Base-by-base conservation (phyloP, 2,113 vertebrate species). In the Nestor notabilis region DNA sequence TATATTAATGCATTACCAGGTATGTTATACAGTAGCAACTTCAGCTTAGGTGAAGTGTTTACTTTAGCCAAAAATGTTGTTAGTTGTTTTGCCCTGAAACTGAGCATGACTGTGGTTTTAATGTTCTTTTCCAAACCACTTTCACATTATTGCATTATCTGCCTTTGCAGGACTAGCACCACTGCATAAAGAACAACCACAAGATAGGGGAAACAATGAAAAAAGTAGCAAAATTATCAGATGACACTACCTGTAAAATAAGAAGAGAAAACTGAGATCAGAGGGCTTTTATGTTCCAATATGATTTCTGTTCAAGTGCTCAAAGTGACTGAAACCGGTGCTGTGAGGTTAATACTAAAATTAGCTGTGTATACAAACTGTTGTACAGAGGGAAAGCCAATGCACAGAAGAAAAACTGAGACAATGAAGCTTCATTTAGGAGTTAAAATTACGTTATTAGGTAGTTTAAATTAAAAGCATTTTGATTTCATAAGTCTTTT, bases 1-100 rank as follows among this genome's bases (percentile, higher is more conserved):
- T 97, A 99, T 99, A 95, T 97, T 99, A 96, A 99, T 99, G 98
- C 99, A 99, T 96, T 99, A 99, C 97, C 99, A 99, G 99, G 99
- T 99, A 98, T 80, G 97, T 60, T 71, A 27, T 29, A 52, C 23
- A 46, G 20, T 41, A 76, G 15, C 41, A 76, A 29, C 43, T 69
- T 72, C 61, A 56, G 10, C 25, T 68, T 25, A 61, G 29, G 7
- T 69, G n/a, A 83, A 37, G 33, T 70, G 2, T 56, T 92, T 92
- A 47, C 19, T 47, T 79, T 82, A 66, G 56, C 55, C 61, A 21
- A 76, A 66, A 52, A 65, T 29, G 52, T 56, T 87, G 47, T 19
- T 33, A 90, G 29, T 56, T 33, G 6, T 20, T 79, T 92, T 76
- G 9, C 27, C 35, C 39, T 64, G 29, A 78, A 93, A 52, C 52